Percentiles rank a stretch among this genome's conserved stretches.
phyloP scores from a whole-genome alignment of 2,797 vertebrate genomes.

The Cossypha dichroa region DNA sequence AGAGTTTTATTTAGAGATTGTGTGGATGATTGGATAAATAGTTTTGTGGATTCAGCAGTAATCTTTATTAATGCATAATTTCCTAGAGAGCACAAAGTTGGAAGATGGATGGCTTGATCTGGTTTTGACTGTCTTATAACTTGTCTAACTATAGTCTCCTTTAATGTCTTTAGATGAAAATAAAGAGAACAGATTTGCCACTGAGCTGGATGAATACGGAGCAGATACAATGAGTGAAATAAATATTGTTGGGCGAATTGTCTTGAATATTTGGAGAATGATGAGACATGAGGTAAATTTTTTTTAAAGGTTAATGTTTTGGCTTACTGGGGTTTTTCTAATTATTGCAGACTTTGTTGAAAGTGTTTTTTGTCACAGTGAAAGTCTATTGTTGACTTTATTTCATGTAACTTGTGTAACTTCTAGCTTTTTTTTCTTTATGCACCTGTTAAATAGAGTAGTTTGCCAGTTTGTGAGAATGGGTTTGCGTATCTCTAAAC shows the following conservation, averaged over 20 bases:
- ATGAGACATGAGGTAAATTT: constrained; percentile 92
- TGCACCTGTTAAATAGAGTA: background rate
- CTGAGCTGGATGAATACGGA: constrained; percentile 92
- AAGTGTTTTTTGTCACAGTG: background rate
- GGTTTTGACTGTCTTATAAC: background rate
- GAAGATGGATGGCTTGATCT: background rate
- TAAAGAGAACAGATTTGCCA: constrained; percentile 88
- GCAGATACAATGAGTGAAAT: constrained; percentile 95
- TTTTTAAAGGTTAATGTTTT: background rate
- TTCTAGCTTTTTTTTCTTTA: background rate
- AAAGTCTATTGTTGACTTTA: no score
- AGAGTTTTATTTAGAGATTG: background rate
- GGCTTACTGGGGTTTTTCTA: background rate
- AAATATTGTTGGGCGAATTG: constrained; percentile 89
- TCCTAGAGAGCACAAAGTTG: background rate
- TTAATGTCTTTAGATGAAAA: constrained; percentile 83
- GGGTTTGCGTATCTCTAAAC: background rate
- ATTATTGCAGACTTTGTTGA: background rate
- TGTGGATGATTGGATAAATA: background rate
- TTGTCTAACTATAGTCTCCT: background rate
- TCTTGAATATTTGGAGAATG: constrained; percentile 95
- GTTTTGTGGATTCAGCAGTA: background rate
- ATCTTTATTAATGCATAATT: background rate
- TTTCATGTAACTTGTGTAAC: background rate
- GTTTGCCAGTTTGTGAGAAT: background rate